phyloP scores from a whole-genome alignment of 2,797 vertebrate species.

The Ptychobarbus kaznakovi region DNA sequence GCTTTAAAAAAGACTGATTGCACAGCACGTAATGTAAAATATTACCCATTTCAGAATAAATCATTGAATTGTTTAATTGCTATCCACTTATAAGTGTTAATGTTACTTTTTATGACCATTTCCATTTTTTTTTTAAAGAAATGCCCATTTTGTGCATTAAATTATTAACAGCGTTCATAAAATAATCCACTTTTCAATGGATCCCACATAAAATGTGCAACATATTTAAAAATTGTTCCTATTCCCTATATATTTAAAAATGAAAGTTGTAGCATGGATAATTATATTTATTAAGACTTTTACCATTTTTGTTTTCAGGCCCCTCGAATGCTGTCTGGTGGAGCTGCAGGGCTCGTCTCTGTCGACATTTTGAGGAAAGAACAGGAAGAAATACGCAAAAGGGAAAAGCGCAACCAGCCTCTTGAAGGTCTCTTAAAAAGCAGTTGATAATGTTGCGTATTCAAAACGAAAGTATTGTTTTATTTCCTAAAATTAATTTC shows the following conservation, averaged over 20 bases:
- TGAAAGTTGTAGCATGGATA: neutral
- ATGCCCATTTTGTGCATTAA: neutral
- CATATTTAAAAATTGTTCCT: neutral
- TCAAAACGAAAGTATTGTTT: neutral
- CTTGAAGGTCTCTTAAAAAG: conserved; percentile 82
- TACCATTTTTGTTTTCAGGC: conserved; percentile 66
- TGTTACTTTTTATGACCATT: too few relatives aligned
- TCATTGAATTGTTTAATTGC: neutral
- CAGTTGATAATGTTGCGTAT: neutral
- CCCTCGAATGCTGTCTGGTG: conserved; percentile 83
- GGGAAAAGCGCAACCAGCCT: conserved; percentile 75
- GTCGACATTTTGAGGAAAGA: conserved; percentile 84
- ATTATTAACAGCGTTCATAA: neutral
- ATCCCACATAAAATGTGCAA: neutral
- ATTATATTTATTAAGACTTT: neutral
- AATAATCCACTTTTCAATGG: neutral
- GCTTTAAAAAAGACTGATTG: neutral
- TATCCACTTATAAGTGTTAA: neutral
- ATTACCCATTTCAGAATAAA: neutral
- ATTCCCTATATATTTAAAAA: too few relatives aligned
- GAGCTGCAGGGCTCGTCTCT: conserved; percentile 86
- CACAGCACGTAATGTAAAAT: neutral
- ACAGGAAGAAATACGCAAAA: conserved; percentile 82
- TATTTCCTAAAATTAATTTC: too few relatives aligned
- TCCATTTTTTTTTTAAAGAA: neutral